Conservation (phyloP, 2,888 invertebrate genomes). For the Norana najaformis region DNA sequence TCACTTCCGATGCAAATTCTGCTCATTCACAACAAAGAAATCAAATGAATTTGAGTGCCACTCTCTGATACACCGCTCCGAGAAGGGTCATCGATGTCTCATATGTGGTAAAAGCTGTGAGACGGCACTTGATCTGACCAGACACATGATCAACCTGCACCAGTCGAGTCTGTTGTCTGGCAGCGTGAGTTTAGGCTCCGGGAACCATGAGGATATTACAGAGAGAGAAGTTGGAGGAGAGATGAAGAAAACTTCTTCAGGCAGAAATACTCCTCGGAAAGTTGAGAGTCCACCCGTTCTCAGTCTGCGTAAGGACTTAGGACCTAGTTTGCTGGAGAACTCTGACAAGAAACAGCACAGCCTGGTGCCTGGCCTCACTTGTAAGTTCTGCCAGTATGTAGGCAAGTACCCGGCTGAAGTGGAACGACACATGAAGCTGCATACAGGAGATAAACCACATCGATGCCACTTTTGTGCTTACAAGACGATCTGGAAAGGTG, state of each 20-base stretch:
- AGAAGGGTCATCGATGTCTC: constrained; percentile 58
- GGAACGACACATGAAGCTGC: constrained; percentile 63
- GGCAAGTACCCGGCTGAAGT: constrained; percentile 64
- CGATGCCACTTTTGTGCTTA: constrained; percentile 63
- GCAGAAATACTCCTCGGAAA: background rate
- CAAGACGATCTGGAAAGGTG: constrained; percentile 65
- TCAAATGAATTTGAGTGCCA: constrained; percentile 42
- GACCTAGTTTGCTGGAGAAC: background rate
- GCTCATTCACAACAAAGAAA: constrained; percentile 13
- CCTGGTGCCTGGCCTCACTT: constrained; percentile 65
- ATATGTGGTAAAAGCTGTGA: constrained; percentile 76
- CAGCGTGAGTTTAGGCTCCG: background rate
- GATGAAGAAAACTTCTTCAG: background rate
- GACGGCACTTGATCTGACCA: constrained; percentile 67
- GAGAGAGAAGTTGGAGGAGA: background rate
- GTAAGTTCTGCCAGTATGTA: constrained; percentile 68
- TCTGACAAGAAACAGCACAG: background rate
- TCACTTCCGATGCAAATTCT: constrained; percentile 9
- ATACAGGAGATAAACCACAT: constrained; percentile 63
- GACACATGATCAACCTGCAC: constrained; percentile 41
- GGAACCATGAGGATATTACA: background rate
- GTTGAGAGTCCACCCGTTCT: background rate
- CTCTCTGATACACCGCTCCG: constrained; percentile 61
- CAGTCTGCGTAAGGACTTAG: background rate
- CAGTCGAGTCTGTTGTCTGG: background rate